Evolutionary conservation across 2,797 vertebrate species (phyloP).

Genomic region (Fistularia commersonii): DNA sequence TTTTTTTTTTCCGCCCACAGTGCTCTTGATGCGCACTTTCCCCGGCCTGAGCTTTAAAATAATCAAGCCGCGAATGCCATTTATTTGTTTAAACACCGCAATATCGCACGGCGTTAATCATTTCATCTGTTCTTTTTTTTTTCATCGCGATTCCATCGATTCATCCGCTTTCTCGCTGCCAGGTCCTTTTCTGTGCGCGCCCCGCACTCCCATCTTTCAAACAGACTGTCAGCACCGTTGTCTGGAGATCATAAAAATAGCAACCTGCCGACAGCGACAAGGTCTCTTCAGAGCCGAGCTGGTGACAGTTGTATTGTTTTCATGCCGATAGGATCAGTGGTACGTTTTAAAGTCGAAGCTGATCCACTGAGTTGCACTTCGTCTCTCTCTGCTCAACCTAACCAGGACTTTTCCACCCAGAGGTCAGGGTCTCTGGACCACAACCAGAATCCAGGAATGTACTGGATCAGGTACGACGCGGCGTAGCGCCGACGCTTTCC

Average conservation of each 20-base stretch:
- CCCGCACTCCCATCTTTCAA: conserved; percentile 19
- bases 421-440: conserved; percentile 97
- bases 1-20: not conserved
- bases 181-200: conserved; percentile 18
- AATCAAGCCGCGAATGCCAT: too few relatives aligned
- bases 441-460: conserved; percentile 92
- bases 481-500: conserved; percentile 85
- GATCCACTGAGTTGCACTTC: conserved; percentile 86
- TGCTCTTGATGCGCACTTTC: too few relatives aligned
- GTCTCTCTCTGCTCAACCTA: conserved; percentile 94
- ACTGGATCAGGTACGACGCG: conserved; percentile 96
- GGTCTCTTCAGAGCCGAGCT: conserved; percentile 5
- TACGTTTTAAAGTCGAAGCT: conserved; percentile 59
- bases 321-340: conserved; percentile 23
- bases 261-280: conserved; percentile 4
- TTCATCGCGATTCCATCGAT: conserved; percentile 3
- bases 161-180: conserved; percentile 25
- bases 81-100: not conserved
- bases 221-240: conserved; percentile 84
- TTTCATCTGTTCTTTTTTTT: not conserved
- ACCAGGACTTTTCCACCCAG: conserved; percentile 93
- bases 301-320: conserved; percentile 17
- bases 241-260: conserved; percentile 35
- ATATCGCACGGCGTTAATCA: conserved; percentile 1
- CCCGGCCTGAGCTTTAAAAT: too few relatives aligned